A percentile compares a stretch with the other conserved stretches of the same genome.
Evolutionary conservation across 2,113 vertebrate species (phyloP).

Genomic region (Ranitomeya imitator): DNA sequence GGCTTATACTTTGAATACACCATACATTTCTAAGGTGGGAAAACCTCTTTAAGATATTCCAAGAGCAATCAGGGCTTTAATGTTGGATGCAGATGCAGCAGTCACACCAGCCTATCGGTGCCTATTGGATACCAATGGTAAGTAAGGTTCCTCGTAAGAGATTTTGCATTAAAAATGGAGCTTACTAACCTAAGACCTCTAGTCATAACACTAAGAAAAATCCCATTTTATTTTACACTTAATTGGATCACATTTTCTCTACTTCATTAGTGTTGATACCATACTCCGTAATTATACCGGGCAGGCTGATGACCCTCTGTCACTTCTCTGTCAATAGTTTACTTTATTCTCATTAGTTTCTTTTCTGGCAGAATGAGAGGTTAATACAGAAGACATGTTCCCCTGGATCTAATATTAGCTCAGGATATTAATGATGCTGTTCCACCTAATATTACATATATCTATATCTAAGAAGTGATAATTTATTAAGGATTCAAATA

Average conservation of each 20-base stretch:
- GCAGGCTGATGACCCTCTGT: background rate
- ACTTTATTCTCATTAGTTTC: conserved; percentile 30
- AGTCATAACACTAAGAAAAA: background rate
- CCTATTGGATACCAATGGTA: no score
- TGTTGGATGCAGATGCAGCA: no score
- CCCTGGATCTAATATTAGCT: background rate
- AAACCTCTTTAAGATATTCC: no score
- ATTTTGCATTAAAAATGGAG: no score
- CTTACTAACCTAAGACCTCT: no score
- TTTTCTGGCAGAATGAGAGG: background rate
- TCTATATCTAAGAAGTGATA: background rate
- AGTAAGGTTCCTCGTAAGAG: no score
- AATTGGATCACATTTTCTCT: background rate
- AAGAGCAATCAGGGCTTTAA: no score
- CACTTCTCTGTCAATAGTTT: conserved; percentile 44
- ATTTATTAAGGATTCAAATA: background rate
- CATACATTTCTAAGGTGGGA: no score
- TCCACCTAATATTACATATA: background rate
- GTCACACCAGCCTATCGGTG: no score
- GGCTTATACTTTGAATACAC: no score
- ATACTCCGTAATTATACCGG: background rate
- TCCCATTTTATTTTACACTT: background rate
- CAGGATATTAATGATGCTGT: background rate
- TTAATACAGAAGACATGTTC: background rate
- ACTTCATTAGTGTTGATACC: conserved; percentile 11